A percentile compares a stretch with the other conserved stretches of the same genome.
These are phyloP conservation scores for Xenus cinereus DNA, from an alignment of 2,113 vertebrate genomes.

Conservation along the genomic window DNA sequence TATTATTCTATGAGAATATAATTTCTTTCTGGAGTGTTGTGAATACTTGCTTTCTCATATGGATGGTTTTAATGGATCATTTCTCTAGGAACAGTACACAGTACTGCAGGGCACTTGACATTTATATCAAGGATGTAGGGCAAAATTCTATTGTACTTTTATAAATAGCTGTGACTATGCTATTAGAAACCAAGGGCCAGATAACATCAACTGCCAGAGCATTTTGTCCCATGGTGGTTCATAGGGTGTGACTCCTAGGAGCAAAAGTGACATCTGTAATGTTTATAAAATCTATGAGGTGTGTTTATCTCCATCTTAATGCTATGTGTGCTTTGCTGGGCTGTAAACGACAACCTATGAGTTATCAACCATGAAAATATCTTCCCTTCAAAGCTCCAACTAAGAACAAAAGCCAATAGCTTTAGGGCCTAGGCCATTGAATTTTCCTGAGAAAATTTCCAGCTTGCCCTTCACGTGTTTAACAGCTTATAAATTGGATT, in stretches of 20 bases:
- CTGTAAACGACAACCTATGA: neutral
- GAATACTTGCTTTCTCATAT: conserved; percentile 2
- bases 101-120: conserved; percentile 14
- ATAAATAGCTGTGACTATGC: neutral
- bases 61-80: conserved; percentile 24
- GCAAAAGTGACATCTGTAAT: neutral
- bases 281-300: neutral
- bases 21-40: conserved; percentile 19
- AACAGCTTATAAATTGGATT: conserved; percentile 17
- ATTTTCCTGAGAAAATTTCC: neutral
- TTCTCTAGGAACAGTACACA: conserved; percentile 22
- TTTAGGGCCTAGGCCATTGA: neutral
- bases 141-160: neutral
- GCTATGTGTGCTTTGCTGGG: neutral
- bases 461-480: neutral
- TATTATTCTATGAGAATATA: neutral
- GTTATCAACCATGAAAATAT: neutral
- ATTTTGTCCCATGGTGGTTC: neutral
- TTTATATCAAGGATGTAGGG: conserved; percentile 28
- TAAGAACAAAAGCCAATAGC: neutral
- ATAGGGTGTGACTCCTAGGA: neutral
- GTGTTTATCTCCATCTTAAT: neutral
- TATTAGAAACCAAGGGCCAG: neutral
- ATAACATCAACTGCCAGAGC: neutral
- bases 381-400: neutral